phyloP scores from a whole-genome alignment of 2,113 vertebrate genomes.

The cat (Felis catus) region F.catus_Fca126_mat1.0 CM031414.1:115142501-115143000 shows the following conservation, averaged over 20 bases:
- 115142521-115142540: rapidly evolving
- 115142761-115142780: neutral
- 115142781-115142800: neutral
- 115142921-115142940: conserved; percentile 40
- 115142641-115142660: neutral
- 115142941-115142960: conserved; percentile 59
- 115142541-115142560: neutral
- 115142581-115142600: neutral
- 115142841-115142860: neutral
- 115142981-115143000: conserved; percentile 60
- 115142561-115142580: neutral
- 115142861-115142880: conserved; percentile 10
- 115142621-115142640: conserved; percentile 17
- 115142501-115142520: neutral
- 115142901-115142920: neutral
- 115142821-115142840: conserved; percentile 54
- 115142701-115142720: neutral
- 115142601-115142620: neutral
- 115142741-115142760: neutral
- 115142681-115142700: neutral
- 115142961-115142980: conserved; percentile 42
- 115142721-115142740: neutral
- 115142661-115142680: neutral
- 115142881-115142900: conserved; percentile 12
- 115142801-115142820: conserved; percentile 31